Conservation (phyloP, 1,140 invertebrate genomes). For the Habropoda laboriosa region DNA sequence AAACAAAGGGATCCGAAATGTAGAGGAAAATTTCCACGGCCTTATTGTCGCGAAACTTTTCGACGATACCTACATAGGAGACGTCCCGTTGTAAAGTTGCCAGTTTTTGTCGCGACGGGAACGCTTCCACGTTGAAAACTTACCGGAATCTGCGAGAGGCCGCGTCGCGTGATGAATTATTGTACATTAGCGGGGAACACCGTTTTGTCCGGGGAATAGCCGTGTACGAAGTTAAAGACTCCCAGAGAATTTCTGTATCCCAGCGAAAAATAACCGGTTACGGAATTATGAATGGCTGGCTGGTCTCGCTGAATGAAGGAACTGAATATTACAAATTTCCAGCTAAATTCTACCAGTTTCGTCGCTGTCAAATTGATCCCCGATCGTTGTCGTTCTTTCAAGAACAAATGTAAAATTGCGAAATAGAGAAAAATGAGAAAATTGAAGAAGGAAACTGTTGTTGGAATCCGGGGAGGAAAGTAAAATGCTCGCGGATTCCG, state of each 20-base stretch:
- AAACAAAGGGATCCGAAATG: background rate
- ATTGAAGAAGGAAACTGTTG: too few relatives aligned
- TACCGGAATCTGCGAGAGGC: constrained; percentile 30
- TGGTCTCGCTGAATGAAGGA: background rate
- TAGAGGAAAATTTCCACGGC: constrained; percentile 20
- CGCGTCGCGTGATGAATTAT: constrained; percentile 63
- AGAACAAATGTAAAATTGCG: too few relatives aligned
- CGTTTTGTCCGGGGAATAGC: constrained; percentile 9
- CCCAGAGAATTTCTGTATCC: constrained; percentile 5
- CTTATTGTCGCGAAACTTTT: constrained; percentile 40
- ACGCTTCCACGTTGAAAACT: constrained; percentile 50
- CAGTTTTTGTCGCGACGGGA: constrained; percentile 50
- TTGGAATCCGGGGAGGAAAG: too few relatives aligned
- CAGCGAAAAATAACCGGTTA: constrained; percentile 31
- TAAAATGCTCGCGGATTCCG: too few relatives aligned
- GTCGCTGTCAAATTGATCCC: background rate
- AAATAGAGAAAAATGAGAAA: too few relatives aligned
- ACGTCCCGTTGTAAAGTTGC: constrained; percentile 31
- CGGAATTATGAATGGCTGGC: constrained; percentile 11
- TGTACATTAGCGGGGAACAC: constrained; percentile 42
- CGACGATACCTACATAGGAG: constrained; percentile 7
- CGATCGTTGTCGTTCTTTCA: background rate
- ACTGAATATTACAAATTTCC: background rate
- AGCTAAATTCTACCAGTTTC: background rate
- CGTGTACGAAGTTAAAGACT: constrained; percentile 21